Evolutionary conservation across 2,113 vertebrate genomes (phyloP).

Genomic region (Phycodurus eques): DNA sequence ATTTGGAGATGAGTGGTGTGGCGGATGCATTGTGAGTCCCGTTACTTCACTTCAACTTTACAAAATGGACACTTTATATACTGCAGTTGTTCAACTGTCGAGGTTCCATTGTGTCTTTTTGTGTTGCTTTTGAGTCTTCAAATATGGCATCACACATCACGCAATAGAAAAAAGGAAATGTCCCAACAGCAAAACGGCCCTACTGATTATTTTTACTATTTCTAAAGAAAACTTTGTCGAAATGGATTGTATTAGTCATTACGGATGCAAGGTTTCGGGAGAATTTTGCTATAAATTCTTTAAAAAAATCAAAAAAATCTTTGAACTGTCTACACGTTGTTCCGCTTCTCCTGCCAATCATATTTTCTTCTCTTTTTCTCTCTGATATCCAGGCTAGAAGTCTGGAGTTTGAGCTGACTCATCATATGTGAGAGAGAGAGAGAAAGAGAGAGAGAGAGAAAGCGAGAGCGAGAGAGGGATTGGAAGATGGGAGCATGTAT

Average conservation of each 20-base stretch:
- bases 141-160: not conserved
- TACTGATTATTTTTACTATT: not conserved
- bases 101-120: not conserved
- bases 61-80: not conserved
- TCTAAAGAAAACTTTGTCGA: not conserved
- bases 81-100: not conserved
- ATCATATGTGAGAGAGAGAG: slow-evolving; percentile 63
- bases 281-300: not conserved
- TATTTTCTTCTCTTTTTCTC: slow-evolving; percentile 27
- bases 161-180: not conserved
- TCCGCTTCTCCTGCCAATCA: slow-evolving; percentile 14
- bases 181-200: not conserved
- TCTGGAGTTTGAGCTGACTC: slow-evolving; percentile 59
- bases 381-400: slow-evolving; percentile 43
- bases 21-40: too few relatives aligned
- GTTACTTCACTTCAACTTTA: not conserved
- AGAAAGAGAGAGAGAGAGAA: slow-evolving; percentile 8
- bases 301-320: slow-evolving; percentile 24
- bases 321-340: slow-evolving; percentile 39
- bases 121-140: not conserved
- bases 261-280: not conserved
- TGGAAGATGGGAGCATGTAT: slow-evolving; percentile 24
- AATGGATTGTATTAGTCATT: not conserved
- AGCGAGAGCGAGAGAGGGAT: slow-evolving; percentile 7
- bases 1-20: too few relatives aligned